Conservation (phyloP, 1,140 invertebrate genomes). For the Leptonema lineaticorne region DNA sequence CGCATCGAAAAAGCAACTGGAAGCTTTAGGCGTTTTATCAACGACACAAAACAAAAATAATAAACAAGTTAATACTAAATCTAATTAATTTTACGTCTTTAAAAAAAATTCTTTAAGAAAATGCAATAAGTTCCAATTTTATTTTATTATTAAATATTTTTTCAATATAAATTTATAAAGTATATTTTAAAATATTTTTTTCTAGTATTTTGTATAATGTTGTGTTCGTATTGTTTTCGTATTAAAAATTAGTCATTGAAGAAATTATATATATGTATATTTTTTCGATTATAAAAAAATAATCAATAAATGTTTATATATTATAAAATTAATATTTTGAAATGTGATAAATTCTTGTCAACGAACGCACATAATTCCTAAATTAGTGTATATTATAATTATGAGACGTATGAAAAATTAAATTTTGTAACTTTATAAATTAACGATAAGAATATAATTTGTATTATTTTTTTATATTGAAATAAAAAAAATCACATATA, state of each 20-base stretch:
- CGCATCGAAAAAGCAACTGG: slow-evolving; percentile 51
- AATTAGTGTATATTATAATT: too few relatives aligned
- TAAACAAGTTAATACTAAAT: too few relatives aligned
- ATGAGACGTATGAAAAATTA: too few relatives aligned
- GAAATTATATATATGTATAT: neutral
- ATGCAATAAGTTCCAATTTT: too few relatives aligned
- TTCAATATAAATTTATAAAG: neutral
- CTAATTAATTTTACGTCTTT: too few relatives aligned
- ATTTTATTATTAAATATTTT: neutral
- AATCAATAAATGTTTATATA: neutral
- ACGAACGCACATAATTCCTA: neutral
- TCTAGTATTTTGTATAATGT: neutral
- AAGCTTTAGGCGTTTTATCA: neutral
- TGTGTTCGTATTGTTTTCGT: neutral
- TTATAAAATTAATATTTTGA: too few relatives aligned
- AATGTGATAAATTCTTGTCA: slow-evolving; percentile 10
- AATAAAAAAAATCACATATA: neutral
- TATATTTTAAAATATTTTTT: neutral
- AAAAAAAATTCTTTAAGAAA: too few relatives aligned
- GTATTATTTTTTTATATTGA: neutral
- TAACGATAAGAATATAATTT: neutral
- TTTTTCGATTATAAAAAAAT: neutral
- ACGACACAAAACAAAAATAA: too few relatives aligned
- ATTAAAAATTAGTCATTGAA: neutral
- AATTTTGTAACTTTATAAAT: too few relatives aligned